These are phyloP conservation scores for Chymomyza amoena DNA, from an alignment of 2,888 invertebrate genomes.

Conservation along the genomic window DNA sequence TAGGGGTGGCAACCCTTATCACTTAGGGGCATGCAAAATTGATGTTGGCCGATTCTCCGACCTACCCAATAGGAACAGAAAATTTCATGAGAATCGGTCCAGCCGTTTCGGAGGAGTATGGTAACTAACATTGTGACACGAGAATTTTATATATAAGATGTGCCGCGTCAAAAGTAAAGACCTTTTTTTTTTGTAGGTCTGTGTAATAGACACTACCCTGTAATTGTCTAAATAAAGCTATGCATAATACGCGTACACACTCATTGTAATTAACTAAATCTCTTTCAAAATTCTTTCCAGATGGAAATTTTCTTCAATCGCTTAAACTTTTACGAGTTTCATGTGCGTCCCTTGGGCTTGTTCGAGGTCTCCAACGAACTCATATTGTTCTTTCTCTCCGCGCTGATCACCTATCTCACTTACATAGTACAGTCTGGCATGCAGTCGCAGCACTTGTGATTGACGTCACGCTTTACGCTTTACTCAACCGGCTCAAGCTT, in stretches of 20 bases:
- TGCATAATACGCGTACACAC: background rate
- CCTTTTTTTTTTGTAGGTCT: too few species aligned
- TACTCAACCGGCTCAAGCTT: conserved; percentile 35
- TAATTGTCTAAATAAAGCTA: background rate
- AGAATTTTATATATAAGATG: too few species aligned
- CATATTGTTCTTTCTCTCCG: conserved; percentile 54
- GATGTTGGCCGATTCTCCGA: too few species aligned
- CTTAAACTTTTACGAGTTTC: conserved; percentile 50
- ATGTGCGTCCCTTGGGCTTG: conserved; percentile 51
- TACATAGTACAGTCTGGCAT: conserved; percentile 49
- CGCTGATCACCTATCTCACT: conserved; percentile 56
- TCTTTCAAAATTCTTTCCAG: conserved; percentile 30
- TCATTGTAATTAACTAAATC: background rate
- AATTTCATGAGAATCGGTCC: too few species aligned
- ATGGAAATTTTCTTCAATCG: conserved; percentile 58
- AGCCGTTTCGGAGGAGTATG: too few species aligned
- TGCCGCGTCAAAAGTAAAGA: too few species aligned
- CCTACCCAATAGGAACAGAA: too few species aligned
- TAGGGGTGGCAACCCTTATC: too few species aligned
- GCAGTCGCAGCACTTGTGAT: conserved; percentile 33
- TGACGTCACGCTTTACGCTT: conserved; percentile 49
- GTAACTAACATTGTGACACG: too few species aligned
- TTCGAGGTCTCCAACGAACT: conserved; percentile 65
- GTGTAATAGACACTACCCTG: too few species aligned
- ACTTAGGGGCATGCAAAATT: too few species aligned